phyloP scores from a whole-genome alignment of 1,140 invertebrate species.

The Mya arenaria region DNA sequence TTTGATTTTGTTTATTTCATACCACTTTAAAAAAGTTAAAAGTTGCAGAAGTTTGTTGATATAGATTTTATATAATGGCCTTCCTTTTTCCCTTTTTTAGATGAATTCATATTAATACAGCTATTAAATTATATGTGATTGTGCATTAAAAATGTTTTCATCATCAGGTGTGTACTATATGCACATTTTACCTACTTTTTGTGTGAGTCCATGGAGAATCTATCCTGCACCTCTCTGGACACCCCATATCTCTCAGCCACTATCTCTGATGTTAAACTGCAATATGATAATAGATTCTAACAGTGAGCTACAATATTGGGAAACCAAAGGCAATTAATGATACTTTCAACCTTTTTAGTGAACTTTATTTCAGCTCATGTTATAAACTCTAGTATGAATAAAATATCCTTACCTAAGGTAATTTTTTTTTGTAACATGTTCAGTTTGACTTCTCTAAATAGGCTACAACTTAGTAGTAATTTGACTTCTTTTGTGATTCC shows the following conservation, averaged over 20 bases:
- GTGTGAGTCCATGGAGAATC: conserved; percentile 74
- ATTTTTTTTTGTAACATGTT: too few species aligned
- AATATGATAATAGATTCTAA: too few species aligned
- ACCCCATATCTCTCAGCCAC: conserved; percentile 77
- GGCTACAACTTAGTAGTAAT: too few species aligned
- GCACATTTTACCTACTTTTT: conserved; percentile 68
- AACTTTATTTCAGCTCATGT: too few species aligned
- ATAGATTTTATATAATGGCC: neutral
- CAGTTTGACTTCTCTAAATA: too few species aligned
- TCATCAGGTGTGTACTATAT: neutral
- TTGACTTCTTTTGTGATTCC: too few species aligned
- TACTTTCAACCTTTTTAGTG: too few species aligned
- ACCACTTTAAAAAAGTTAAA: neutral
- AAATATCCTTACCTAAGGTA: too few species aligned
- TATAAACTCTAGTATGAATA: too few species aligned
- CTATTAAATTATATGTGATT: neutral
- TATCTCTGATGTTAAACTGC: conserved; percentile 79
- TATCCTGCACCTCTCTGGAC: conserved; percentile 72
- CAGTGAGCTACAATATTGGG: too few species aligned
- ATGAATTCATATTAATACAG: neutral
- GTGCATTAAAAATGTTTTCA: neutral
- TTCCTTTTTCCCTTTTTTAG: neutral
- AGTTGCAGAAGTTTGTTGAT: neutral
- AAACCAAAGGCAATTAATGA: too few species aligned
- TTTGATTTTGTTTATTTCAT: neutral